Percentiles rank a stretch among this genome's conserved stretches.
These are phyloP conservation scores for Peromyscus leucopus DNA, from an alignment of 2,113 vertebrate species.

Conservation along the genomic window DNA sequence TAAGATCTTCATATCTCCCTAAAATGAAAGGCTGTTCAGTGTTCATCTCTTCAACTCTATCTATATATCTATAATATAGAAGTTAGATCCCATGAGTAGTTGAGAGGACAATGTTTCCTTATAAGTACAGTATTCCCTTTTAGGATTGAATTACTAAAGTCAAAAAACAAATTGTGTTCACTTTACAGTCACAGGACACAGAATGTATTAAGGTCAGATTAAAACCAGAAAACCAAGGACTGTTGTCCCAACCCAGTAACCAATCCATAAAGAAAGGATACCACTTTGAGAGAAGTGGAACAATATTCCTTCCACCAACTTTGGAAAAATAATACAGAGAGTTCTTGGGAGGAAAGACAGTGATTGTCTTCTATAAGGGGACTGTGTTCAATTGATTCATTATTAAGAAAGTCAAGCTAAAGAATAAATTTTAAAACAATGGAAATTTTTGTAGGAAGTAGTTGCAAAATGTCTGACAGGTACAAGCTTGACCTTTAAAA, in stretches of 20 bases:
- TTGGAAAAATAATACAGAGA: neutral
- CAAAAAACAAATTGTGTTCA: neutral
- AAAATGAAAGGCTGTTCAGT: neutral
- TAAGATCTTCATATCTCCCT: neutral
- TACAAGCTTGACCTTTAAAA: neutral
- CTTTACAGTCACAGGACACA: neutral
- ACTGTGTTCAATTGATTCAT: neutral
- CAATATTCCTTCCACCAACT: neutral
- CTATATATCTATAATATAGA: neutral
- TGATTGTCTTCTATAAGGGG: neutral
- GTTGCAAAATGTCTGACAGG: neutral
- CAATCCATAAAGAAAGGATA: neutral
- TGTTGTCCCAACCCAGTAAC: too few relatives aligned
- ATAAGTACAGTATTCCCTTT: neutral
- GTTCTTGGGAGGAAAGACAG: neutral
- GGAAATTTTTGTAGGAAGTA: neutral
- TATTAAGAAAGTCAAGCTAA: neutral
- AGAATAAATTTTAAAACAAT: neutral
- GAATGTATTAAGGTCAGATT: neutral
- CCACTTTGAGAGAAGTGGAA: neutral
- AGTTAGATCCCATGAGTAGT: fast-evolving
- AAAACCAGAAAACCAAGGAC: neutral
- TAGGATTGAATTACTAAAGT: neutral
- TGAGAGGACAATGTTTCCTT: neutral
- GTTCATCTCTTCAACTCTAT: neutral